A percentile compares a stretch with the other conserved stretches of the same genome.
Conservation (phyloP, 2,888 invertebrate genomes). For the Griposia aprilina region DNA sequence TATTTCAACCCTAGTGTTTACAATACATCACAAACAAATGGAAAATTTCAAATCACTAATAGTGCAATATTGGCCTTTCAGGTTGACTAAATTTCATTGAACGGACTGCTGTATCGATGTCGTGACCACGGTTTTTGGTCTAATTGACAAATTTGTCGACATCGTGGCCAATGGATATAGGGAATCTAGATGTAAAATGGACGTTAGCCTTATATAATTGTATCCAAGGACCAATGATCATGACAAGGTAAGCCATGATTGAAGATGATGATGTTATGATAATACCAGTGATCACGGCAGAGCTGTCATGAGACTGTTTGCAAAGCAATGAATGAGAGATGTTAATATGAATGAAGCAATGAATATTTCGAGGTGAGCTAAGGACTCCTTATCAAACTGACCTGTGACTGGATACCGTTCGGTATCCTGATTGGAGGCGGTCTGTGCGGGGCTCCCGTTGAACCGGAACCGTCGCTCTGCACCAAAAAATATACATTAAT, state of each 20-base stretch:
- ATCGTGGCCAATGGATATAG: not conserved
- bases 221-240: not conserved
- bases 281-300: not conserved
- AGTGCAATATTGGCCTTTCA: slow-evolving; percentile 17
- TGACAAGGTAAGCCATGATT: not conserved
- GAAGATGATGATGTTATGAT: not conserved
- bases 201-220: not conserved
- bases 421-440: slow-evolving; percentile 87
- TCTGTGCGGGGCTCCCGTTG: slow-evolving; percentile 82
- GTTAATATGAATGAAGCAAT: slow-evolving; percentile 23
- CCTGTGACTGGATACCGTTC: slow-evolving; percentile 86
- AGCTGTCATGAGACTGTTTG: not conserved
- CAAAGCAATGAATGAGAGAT: slow-evolving; percentile 22
- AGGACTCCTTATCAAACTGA: slow-evolving; percentile 67
- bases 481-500: slow-evolving; percentile 64
- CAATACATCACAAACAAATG: slow-evolving; percentile 38
- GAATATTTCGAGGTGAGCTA: slow-evolving; percentile 44
- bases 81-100: slow-evolving; percentile 29
- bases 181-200: not conserved
- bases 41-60: slow-evolving; percentile 40
- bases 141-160: slow-evolving; percentile 52
- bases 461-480: slow-evolving; percentile 84
- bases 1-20: slow-evolving; percentile 27
- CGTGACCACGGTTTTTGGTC: slow-evolving; percentile 46
- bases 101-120: slow-evolving; percentile 34